Conservation (phyloP, 2,797 vertebrate species). For the Hephaestus fuliginosus region DNA sequence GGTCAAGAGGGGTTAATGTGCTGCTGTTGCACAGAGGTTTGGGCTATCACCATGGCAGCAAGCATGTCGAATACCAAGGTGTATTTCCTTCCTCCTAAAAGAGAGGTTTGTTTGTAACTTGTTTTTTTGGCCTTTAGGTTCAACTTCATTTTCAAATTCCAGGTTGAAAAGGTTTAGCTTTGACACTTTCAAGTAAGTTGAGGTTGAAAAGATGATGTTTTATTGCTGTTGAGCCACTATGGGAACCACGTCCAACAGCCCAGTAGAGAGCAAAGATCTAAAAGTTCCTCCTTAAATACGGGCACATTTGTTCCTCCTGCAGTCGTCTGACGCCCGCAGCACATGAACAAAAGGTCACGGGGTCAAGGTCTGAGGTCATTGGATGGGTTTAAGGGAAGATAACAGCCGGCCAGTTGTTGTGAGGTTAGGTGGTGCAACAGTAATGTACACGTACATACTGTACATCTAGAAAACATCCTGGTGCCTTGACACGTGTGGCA, state of each 20-base stretch:
- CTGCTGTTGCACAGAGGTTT: slow-evolving; percentile 86
- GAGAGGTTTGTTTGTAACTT: slow-evolving; percentile 72
- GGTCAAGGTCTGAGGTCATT: slow-evolving; percentile 49
- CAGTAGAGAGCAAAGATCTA: slow-evolving; percentile 49
- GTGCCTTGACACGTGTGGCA: slow-evolving; percentile 39
- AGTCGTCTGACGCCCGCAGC: slow-evolving; percentile 34
- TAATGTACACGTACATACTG: slow-evolving; percentile 13
- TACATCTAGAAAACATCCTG: slow-evolving; percentile 7
- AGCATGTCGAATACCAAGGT: slow-evolving; percentile 70
- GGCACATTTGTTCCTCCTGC: slow-evolving; percentile 39
- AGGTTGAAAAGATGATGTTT: slow-evolving; percentile 49
- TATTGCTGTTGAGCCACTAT: slow-evolving; percentile 33
- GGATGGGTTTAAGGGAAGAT: slow-evolving; percentile 56
- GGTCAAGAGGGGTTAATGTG: slow-evolving; percentile 91
- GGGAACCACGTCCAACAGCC: slow-evolving; percentile 38
- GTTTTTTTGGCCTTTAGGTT: slow-evolving; percentile 75
- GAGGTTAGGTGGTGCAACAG: slow-evolving; percentile 19
- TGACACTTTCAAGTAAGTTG: slow-evolving; percentile 53
- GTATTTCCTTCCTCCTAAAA: slow-evolving; percentile 65
- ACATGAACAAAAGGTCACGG: slow-evolving; percentile 44
- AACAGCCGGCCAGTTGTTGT: slow-evolving; percentile 49
- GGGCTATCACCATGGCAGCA: slow-evolving; percentile 83
- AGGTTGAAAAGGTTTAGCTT: slow-evolving; percentile 62
- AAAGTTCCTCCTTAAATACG: slow-evolving; percentile 34
- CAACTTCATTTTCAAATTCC: slow-evolving; percentile 74